Conservation (phyloP, 2,888 invertebrate species). For the Omphaloscelis lunosa region DNA sequence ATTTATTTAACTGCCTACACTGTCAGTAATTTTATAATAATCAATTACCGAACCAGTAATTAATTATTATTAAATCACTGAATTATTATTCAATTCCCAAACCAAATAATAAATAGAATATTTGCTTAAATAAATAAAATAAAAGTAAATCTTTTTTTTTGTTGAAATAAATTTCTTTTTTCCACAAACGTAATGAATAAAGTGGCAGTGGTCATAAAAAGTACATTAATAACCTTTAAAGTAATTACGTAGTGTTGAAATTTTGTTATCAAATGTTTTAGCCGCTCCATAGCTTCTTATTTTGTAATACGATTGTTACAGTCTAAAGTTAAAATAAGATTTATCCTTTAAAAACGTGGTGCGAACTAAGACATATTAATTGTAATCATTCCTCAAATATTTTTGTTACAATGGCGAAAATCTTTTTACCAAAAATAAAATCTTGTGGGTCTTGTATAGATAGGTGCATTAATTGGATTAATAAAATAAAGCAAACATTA, state of each 20-base stretch:
- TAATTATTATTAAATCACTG: neutral
- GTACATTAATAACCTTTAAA: constrained; percentile 8
- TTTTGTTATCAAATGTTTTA: constrained; percentile 53
- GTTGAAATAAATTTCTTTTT: neutral
- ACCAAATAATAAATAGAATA: neutral
- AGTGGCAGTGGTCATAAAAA: constrained; percentile 43
- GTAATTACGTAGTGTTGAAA: constrained; percentile 43
- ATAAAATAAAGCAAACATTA: neutral
- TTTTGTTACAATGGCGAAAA: neutral
- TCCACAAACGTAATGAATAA: too few relatives aligned
- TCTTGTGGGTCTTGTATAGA: neutral
- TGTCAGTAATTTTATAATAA: neutral
- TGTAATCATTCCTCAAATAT: too few relatives aligned
- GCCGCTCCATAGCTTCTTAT: constrained; percentile 56
- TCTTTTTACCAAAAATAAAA: neutral
- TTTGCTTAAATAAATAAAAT: neutral
- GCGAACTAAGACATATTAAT: constrained; percentile 36
- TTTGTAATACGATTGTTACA: constrained; percentile 28
- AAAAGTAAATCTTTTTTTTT: too few relatives aligned
- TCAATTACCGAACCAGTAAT: neutral
- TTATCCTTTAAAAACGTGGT: constrained; percentile 35
- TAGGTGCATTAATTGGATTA: neutral
- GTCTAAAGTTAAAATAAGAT: constrained; percentile 14
- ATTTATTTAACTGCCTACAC: constrained; percentile 38
- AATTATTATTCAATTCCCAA: neutral